Evolutionary conservation across 1,140 invertebrate species (phyloP).

Genomic region (Metaphire vulgaris): DNA sequence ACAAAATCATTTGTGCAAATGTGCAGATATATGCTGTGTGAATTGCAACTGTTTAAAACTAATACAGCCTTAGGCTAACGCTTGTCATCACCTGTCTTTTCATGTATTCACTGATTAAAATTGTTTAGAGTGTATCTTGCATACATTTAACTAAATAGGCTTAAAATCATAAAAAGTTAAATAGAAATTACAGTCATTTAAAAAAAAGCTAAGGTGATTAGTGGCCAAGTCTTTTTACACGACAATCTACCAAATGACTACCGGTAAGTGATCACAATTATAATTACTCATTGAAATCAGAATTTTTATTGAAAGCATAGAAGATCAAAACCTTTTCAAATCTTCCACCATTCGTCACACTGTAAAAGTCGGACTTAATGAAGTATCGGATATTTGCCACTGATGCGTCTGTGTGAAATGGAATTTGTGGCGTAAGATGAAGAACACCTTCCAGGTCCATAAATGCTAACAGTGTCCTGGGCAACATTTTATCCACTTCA

Average conservation of each 20-base stretch:
- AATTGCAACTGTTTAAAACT: too few species aligned
- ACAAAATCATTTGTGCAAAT: too few species aligned
- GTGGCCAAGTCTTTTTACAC: too few species aligned
- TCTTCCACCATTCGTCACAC: too few species aligned
- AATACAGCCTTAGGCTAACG: too few species aligned
- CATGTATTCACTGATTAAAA: not conserved
- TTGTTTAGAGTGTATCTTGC: not conserved
- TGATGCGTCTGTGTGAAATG: not conserved
- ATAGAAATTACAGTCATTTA: too few species aligned
- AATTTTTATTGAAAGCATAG: not conserved
- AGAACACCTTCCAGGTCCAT: not conserved
- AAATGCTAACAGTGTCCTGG: not conserved
- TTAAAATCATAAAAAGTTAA: not conserved
- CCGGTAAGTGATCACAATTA: not conserved
- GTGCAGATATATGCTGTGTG: too few species aligned
- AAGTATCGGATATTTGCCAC: not conserved
- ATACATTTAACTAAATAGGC: not conserved
- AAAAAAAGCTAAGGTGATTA: too few species aligned
- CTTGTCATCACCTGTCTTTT: not conserved
- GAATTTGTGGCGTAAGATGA: not conserved
- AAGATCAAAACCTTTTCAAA: too few species aligned
- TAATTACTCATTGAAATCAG: not conserved
- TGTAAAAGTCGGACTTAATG: not conserved
- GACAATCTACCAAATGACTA: not conserved
- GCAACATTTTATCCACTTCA: not conserved